Evolutionary conservation across 2,888 invertebrate species (phyloP), one percentile per base, ranked within the genome.

Genomic region (Tinea semifulvella): DNA sequence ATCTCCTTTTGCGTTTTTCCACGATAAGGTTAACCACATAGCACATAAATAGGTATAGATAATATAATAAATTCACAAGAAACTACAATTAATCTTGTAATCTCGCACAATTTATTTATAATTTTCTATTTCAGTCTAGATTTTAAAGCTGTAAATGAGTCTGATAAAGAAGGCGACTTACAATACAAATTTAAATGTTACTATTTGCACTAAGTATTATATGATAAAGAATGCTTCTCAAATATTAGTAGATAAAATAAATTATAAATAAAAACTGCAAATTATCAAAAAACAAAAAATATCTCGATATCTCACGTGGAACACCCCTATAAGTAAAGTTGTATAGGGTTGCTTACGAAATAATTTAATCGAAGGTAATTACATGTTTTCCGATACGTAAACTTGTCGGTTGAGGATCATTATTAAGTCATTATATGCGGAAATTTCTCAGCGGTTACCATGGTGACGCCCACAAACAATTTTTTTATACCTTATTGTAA

Each of bases 361-460:
- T 54, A 61, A 63, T 63, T 59, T 63, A 66, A 63, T 54, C 56
- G 48, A 20, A 58, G 18, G 60, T 75, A 74, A 77, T 75, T 69
- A 68, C 56, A 70, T 66, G 73, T 73, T 76, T 73, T 62, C 61
- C 61, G 65, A 69, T 70, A 69, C 64, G 64, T 63, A 63, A 69
- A 60, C 61, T 69, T 57, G 64, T 69, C 57, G 62, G 61, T 65
- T 65, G 62, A 60, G n/a, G n/a, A 65, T 67, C 68, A 73, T 76
- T 73, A 73, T 71, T 65, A 67, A 69, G 65, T 67, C 66, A 63
- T 47, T 47, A 44, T 26, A 22, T n/a, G 47, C 11, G n/a, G 22
- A 22, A 13, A 42, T 75, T 71, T 68, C 64, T 60, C 53, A 56
- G 59, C 60, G 68, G 71, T 75, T 68, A 61, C 65, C 56, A 61